Base-by-base conservation (phyloP, 1,140 invertebrate genomes). In the Apis florea region DNA sequence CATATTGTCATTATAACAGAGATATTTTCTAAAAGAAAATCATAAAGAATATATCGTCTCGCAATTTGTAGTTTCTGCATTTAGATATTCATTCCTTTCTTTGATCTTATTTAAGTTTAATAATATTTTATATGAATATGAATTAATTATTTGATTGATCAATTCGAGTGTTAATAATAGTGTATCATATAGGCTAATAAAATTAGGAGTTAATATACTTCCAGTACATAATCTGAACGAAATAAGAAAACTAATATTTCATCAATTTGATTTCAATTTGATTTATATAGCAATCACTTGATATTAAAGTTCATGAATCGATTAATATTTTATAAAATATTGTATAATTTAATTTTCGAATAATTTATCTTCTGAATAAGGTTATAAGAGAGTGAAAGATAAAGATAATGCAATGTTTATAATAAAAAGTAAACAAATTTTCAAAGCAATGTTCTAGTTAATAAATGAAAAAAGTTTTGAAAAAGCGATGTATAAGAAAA, bases 91-190 rank as follows among this genome's bases (percentile, higher is more conserved):
- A 9, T 21, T 66, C 0, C 2, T 47, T 11, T 66, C 21, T 40
- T 4, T n/a, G 47, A 66, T 47, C 10, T 47, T 5, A 17, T 19
- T 19, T 31, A 9, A 31, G 26, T 63, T 63, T 17, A 17, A 63
- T 17, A 17, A 63, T 67, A 11, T 21, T 67, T 47, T 5, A 19
- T 47, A n/a, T 17, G 9, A 47, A 47, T n/a, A 47, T 47, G n/a
- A 47, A 67, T 67, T 67, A 47, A 67, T 67, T 67, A 67, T 19
- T 40, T 74, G 71, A 80, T 80, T 40, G 71, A 74, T 74, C 53
- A 53, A 40, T 9, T 49, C 26, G 49, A 56, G 3, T 31, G 31
- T 31, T 31, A 67, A 80, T 74, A 80, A 67, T 80, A 80, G 71
- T 80, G 70, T 56, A 79, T 73, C 70, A 51, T 80, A 80, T 80